These are phyloP conservation scores for Zootoca vivipara DNA, from an alignment of 2,113 vertebrate genomes.

Conservation along the genomic window DNA sequence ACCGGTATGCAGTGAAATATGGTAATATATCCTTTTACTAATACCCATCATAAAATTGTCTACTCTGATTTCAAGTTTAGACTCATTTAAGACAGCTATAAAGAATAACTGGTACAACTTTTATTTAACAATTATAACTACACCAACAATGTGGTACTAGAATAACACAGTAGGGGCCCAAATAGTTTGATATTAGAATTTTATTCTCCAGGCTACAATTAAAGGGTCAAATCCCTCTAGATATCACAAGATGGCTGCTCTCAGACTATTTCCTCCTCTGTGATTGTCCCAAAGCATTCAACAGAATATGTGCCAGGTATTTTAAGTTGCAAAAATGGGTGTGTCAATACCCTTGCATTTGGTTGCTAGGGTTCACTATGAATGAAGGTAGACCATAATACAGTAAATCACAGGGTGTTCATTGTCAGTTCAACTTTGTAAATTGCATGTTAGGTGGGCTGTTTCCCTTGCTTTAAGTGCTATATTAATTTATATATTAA, in stretches of 20 bases:
- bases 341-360: no score
- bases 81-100: background rate
- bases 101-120: background rate
- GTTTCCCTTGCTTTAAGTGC: background rate
- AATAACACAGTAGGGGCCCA: background rate
- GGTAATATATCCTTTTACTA: no score
- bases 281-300: no score
- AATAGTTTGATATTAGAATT: background rate
- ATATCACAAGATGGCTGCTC: background rate
- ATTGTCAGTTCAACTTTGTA: background rate
- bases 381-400: no score
- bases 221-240: background rate
- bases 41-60: background rate
- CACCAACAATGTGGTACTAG: background rate
- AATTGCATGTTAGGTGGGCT: no score
- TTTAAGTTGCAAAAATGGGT: no score
- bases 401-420: no score
- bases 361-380: no score
- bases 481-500: background rate
- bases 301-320: no score
- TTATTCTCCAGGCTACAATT: background rate
- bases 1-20: no score
- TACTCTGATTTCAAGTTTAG: rapidly evolving
- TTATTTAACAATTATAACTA: background rate
- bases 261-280: background rate